These are phyloP conservation scores for Chymomyza caudatula DNA, from an alignment of 2,888 invertebrate species.

Conservation along the genomic window DNA sequence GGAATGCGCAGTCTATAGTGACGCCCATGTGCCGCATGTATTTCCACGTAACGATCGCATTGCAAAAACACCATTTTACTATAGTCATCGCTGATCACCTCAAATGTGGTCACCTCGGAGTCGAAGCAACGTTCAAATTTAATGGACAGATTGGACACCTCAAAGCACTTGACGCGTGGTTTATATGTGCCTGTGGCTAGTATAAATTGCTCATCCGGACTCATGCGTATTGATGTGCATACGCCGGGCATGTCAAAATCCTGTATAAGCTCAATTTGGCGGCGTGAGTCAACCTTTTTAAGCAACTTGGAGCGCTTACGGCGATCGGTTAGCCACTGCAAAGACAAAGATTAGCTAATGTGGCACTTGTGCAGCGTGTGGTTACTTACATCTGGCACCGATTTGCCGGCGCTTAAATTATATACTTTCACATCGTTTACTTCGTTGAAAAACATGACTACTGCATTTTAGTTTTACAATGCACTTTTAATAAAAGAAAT, in stretches of 20 bases:
- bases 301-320: slow-evolving; percentile 89
- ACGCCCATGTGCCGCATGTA: slow-evolving; percentile 95
- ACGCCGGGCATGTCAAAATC: slow-evolving; percentile 99
- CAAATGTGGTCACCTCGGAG: slow-evolving; percentile 96
- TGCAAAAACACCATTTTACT: slow-evolving; percentile 92
- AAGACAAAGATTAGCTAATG: not conserved
- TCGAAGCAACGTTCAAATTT: slow-evolving; percentile 99
- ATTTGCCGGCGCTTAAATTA: slow-evolving; percentile 97
- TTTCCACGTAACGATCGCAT: slow-evolving; percentile 94
- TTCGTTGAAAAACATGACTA: slow-evolving; percentile 91
- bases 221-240: slow-evolving; percentile 89
- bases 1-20: slow-evolving; percentile 95
- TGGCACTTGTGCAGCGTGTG: not conserved
- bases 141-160: slow-evolving; percentile 95
- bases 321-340: slow-evolving; percentile 91
- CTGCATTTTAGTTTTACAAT: slow-evolving; percentile 30
- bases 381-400: slow-evolving; percentile 93
- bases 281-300: slow-evolving; percentile 92
- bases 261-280: slow-evolving; percentile 96
- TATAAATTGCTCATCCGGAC: slow-evolving; percentile 94
- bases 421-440: slow-evolving; percentile 98
- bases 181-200: slow-evolving; percentile 97
- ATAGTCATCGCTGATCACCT: slow-evolving; percentile 96
- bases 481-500: not conserved
- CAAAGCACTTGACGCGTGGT: slow-evolving; percentile 96